Base-by-base conservation (phyloP, 1,140 invertebrate genomes). In the Anoplolepis gracilipes region DNA sequence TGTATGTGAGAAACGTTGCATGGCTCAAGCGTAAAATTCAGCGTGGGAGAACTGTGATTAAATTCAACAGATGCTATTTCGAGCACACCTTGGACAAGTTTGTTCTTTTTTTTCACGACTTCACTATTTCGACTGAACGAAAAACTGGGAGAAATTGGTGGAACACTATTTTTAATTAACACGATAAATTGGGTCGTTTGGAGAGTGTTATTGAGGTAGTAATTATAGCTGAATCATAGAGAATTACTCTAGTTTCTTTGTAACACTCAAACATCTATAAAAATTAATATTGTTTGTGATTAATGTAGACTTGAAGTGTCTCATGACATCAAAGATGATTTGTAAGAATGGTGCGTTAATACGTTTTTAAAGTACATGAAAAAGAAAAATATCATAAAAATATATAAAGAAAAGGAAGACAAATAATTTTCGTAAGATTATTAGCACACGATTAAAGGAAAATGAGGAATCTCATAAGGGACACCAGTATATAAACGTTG, bases 21-120 rank as follows among this genome's bases (percentile, higher is more conserved):
- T 19, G 36, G 59, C 42, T 55, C 62, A 36, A 57, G 39, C n/a
- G 62, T 65, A 77, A 67, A 85, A 85, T 85, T 85, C 36, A 57
- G 16, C n/a, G 61, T 76, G 73, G 13, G 76, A 67, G 75, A 67
- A 59, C 28, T n/a, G 8, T 46, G 75, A 67, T 85, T 85, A 85
- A 85, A 85, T 78, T 46, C 62, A 36, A 76, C 81, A 36, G 39
- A 72, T 61, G 78, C 81, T 57, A 84, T 77, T 84, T 64, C n/a
- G 13, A 33, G 59, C 72, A 36, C 67, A 72, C 28, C 72, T 55
- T 36, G 36, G 13, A 42, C 16, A 28, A 49, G 36, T 59, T 39
- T 2, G 46, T 39, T 16, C 11, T 11, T 46, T 46, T 13, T 19
- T 49, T 67, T 13, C 39, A 22, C 42, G n/a, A 39, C 30, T 79